Evolutionary conservation across 2,888 invertebrate species (phyloP), one percentile per base, ranked within the genome.

Genomic region (Campoletis raptor): DNA sequence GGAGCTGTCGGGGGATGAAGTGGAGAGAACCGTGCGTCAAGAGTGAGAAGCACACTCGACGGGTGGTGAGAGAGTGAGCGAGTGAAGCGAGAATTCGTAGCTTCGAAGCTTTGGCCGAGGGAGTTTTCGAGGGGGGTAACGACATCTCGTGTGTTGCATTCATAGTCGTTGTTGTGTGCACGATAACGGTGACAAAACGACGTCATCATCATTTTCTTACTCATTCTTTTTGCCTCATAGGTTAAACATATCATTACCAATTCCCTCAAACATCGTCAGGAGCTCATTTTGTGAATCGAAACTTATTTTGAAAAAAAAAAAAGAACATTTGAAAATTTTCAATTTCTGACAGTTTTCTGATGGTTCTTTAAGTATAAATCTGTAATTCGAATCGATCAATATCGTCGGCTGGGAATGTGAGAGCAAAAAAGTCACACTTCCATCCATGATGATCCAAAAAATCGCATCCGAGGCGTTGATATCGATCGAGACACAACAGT

Each of bases 181-280:
- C 88, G 88, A 90, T 91, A 92, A 92, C 90, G 90, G 88, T 89
- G 91, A 87, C 89, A 91, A 91, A 91, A 91, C 88, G 89, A 88
- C 90, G 87, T 89, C 89, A 92, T 92, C 91, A 92, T 88, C 89
- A 87, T 87, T 87, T 67, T 57, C 70, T 67, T 40, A 12, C 67
- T 67, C 52, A 21, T 78, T 78, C 64, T 77, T 78, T 78, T 36
- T 67, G 36, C 37, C 37, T 67, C 48, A 36, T 21, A 42, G 18
- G n/a, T 36, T 66, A 24, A 12, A 48, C 73, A 61, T 36, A 24
- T 52, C 69, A 21, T 78, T 64, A 45, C 36, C 15, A 52, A 67
- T 37, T 18, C 61, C 24, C 18, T 45, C 57, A 9, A 61, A 79
- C 24, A 73, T 40, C 74, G 48, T 40, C 42, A 52, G 54, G 66